These are phyloP conservation scores for Vimba vimba DNA, from an alignment of 2,113 vertebrate genomes.

Conservation along the genomic window DNA sequence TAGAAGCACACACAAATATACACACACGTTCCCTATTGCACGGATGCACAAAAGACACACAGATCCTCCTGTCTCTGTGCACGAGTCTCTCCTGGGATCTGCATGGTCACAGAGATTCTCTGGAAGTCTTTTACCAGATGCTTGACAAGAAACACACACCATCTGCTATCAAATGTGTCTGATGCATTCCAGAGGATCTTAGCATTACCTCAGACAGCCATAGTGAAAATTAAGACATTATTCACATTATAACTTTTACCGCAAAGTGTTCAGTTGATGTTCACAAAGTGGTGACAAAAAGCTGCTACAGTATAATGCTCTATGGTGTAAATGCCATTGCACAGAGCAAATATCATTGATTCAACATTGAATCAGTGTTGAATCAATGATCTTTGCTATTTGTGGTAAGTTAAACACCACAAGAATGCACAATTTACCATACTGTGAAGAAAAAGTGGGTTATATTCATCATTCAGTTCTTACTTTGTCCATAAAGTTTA, in stretches of 20 bases:
- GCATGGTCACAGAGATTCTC: slow-evolving; percentile 34
- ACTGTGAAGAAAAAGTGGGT: neutral
- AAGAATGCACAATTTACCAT: neutral
- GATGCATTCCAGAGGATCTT: slow-evolving; percentile 13
- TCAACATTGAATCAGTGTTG: neutral
- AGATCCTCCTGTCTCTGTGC: neutral
- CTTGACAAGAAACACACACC: slow-evolving; percentile 42
- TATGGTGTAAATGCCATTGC: neutral
- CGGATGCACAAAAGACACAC: slow-evolving; percentile 13
- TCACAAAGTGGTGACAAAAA: neutral
- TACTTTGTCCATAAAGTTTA: neutral
- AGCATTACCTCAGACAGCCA: neutral
- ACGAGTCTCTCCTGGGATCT: slow-evolving; percentile 26
- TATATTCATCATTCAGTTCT: neutral
- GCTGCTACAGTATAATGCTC: neutral
- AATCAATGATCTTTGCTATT: neutral
- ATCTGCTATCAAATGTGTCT: slow-evolving; percentile 30
- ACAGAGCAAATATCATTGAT: neutral
- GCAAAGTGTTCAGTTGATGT: neutral
- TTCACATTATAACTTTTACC: neutral
- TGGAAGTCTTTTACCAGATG: slow-evolving; percentile 40
- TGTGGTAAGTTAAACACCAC: neutral
- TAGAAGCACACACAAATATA: slow-evolving; percentile 7
- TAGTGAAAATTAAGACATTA: neutral
- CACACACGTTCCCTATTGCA: neutral